Evolutionary conservation across 2,888 invertebrate species (phyloP).

Genomic region (Sinohyriopsis cumingii): DNA sequence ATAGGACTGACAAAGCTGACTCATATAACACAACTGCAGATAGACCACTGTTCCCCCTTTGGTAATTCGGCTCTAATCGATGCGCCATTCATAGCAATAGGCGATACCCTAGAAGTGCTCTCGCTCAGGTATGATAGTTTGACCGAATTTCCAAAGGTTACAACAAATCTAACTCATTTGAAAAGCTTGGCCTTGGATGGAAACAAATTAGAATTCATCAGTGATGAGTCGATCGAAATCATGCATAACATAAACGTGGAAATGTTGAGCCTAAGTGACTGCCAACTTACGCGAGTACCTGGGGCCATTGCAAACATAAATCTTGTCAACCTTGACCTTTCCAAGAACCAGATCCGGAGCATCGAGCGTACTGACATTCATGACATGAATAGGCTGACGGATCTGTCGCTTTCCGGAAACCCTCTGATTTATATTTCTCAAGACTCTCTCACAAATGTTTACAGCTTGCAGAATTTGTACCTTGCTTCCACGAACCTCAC

Average conservation of each 20-base stretch:
- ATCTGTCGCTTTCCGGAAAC: constrained; percentile 28
- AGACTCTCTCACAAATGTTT: constrained; percentile 29
- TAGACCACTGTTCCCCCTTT: constrained; percentile 17
- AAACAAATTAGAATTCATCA: constrained; percentile 43
- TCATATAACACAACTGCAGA: constrained; percentile 8
- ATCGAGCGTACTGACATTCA: constrained; percentile 43
- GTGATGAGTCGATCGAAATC: constrained; percentile 40
- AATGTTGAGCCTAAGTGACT: constrained; percentile 33
- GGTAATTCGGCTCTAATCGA: constrained; percentile 32
- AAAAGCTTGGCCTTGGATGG: constrained; percentile 31
- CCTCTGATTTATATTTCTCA: constrained; percentile 45
- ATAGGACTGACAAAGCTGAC: constrained; percentile 7
- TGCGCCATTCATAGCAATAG: constrained; percentile 28
- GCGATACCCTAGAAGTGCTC: constrained; percentile 25
- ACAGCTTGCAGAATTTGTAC: constrained; percentile 20
- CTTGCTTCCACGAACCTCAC: constrained; percentile 32
- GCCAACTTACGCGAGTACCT: constrained; percentile 43
- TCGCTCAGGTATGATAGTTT: constrained; percentile 41
- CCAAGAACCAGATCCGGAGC: constrained; percentile 39
- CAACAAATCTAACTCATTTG: constrained; percentile 25
- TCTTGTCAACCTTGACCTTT: constrained; percentile 32
- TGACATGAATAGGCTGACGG: constrained; percentile 20
- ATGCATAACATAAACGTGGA: constrained; percentile 33
- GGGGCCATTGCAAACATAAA: constrained; percentile 39
- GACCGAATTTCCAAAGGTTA: constrained; percentile 37